Conservation (phyloP, 2,888 invertebrate species). For the Drosophila infuscata region DNA sequence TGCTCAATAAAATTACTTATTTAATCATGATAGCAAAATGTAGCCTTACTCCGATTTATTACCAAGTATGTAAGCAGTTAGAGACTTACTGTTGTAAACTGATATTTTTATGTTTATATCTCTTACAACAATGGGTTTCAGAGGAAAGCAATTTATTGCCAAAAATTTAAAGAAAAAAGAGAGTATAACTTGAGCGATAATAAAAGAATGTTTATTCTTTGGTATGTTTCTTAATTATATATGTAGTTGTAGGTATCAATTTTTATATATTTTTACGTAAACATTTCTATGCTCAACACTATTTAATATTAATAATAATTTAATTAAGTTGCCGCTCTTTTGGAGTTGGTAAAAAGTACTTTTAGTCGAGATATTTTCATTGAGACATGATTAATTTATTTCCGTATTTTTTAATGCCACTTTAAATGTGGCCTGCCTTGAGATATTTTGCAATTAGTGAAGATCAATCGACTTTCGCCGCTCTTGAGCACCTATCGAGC, state of each 20-base stretch:
- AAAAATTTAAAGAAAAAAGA: neutral
- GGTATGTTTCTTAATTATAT: neutral
- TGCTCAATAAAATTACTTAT: slow-evolving; percentile 16
- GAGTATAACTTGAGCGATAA: neutral
- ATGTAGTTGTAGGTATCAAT: too few relatives aligned
- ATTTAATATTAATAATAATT: neutral
- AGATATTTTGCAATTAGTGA: slow-evolving; percentile 1
- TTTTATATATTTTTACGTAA: too few relatives aligned
- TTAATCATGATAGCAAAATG: slow-evolving; percentile 10
- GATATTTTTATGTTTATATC: slow-evolving; percentile 2
- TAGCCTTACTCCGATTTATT: slow-evolving; percentile 10
- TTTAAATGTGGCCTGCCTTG: neutral
- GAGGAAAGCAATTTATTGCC: neutral
- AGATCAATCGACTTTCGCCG: slow-evolving; percentile 6
- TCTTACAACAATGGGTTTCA: neutral
- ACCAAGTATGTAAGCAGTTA: neutral
- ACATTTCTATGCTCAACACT: neutral
- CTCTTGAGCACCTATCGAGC: neutral
- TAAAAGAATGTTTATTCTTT: neutral
- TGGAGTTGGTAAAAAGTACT: neutral
- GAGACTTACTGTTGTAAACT: neutral
- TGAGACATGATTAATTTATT: neutral
- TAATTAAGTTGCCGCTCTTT: neutral
- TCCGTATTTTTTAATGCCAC: neutral
- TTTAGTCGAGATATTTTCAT: neutral